Evolutionary conservation across 2,113 vertebrate species (phyloP).

Genomic region (Felis chaus): DNA sequence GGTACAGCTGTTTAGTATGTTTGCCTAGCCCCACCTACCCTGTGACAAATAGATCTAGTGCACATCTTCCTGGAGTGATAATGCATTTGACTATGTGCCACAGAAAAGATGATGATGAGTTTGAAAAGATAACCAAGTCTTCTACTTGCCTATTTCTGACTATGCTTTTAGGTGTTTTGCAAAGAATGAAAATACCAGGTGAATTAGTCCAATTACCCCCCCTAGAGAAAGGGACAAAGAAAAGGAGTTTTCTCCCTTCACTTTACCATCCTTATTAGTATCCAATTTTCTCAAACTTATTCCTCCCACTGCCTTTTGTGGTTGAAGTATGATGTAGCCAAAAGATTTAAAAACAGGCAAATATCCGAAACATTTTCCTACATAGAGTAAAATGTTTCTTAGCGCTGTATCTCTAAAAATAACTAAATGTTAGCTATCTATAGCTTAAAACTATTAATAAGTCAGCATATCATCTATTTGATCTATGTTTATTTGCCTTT

Average conservation of each 20-base stretch:
- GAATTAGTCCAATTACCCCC: conserved; percentile 63
- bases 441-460: not conserved
- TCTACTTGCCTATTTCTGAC: conserved; percentile 39
- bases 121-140: conserved; percentile 59
- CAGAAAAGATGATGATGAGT: conserved; percentile 43
- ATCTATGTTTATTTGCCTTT: not conserved
- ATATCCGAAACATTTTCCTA: conserved; percentile 8
- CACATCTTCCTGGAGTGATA: conserved; percentile 38
- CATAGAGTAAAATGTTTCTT: not conserved
- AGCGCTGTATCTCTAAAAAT: not conserved
- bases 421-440: not conserved
- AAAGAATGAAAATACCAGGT: conserved; percentile 28
- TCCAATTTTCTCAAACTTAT: conserved; percentile 52
- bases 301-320: conserved; percentile 29
- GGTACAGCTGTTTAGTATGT: not conserved
- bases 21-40: not conserved
- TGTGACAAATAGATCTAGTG: not conserved
- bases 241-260: conserved; percentile 31
- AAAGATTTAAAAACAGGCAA: conserved; percentile 51
- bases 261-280: conserved; percentile 40
- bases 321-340: conserved; percentile 8
- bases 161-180: conserved; percentile 57
- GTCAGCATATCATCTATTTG: not conserved
- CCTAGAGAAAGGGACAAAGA: conserved; percentile 36
- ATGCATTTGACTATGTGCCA: conserved; percentile 39